These are phyloP conservation scores for Brachypalpus laphriformis DNA, from an alignment of 2,888 invertebrate genomes.

Conservation along the genomic window DNA sequence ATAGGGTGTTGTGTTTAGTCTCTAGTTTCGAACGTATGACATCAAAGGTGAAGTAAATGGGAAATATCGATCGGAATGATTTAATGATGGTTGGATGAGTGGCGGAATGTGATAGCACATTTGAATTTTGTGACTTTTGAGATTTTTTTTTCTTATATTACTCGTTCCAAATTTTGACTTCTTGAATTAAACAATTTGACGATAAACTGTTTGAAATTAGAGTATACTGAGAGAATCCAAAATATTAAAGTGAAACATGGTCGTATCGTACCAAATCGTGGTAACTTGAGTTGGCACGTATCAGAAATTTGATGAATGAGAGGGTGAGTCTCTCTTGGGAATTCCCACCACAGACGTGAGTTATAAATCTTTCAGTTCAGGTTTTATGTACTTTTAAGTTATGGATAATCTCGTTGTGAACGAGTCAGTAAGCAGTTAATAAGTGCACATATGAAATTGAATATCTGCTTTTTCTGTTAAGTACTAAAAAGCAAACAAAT, in stretches of 20 bases:
- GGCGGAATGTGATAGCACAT: slow-evolving; percentile 20
- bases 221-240: not conserved
- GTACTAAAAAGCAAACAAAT: too few relatives aligned
- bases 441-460: too few relatives aligned
- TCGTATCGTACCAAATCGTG: not conserved
- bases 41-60: slow-evolving; percentile 43
- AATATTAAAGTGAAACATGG: not conserved
- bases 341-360: not conserved
- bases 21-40: slow-evolving; percentile 33
- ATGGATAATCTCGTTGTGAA: not conserved
- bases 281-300: not conserved
- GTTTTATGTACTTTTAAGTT: not conserved
- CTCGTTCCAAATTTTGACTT: slow-evolving; percentile 8
- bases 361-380: too few relatives aligned
- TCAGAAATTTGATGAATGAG: not conserved
- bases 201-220: not conserved
- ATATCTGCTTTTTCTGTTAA: too few relatives aligned
- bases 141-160: slow-evolving; percentile 16
- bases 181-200: not conserved
- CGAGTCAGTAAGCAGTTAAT: not conserved
- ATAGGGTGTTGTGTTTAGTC: slow-evolving; percentile 25
- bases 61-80: slow-evolving; percentile 55
- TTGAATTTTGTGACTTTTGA: slow-evolving; percentile 5
- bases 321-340: not conserved
- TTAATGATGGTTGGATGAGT: slow-evolving; percentile 22